These are phyloP conservation scores for Pherbina coryleti DNA, from an alignment of 2,888 invertebrate genomes.

Conservation along the genomic window DNA sequence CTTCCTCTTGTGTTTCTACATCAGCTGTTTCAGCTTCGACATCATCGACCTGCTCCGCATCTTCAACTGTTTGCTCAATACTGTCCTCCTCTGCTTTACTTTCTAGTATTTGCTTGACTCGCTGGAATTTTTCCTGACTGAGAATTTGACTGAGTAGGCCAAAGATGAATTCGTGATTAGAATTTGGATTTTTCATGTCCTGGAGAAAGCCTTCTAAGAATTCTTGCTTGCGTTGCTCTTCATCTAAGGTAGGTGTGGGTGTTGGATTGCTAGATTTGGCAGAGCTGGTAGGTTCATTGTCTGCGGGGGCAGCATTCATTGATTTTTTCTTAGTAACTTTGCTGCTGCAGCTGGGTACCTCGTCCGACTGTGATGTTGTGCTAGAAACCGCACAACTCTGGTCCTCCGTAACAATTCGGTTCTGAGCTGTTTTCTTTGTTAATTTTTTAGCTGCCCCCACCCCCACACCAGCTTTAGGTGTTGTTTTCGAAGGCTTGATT, in stretches of 20 bases:
- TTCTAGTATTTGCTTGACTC: constrained; percentile 54
- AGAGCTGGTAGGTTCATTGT: constrained; percentile 51
- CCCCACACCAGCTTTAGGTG: neutral
- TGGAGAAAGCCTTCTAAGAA: constrained; percentile 55
- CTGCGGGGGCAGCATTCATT: constrained; percentile 24
- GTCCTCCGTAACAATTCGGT: constrained; percentile 42
- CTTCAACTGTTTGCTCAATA: neutral
- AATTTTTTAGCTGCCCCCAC: neutral
- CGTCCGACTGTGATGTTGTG: constrained; percentile 42
- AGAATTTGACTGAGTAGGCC: constrained; percentile 56
- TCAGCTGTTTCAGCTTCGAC: constrained; percentile 2
- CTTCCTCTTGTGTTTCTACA: constrained; percentile 22
- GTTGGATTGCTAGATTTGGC: constrained; percentile 43
- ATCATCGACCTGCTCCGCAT: constrained; percentile 9
- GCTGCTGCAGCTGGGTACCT: neutral
- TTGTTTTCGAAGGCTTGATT: neutral
- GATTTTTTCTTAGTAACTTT: neutral
- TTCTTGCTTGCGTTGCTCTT: constrained; percentile 51
- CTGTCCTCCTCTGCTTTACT: constrained; percentile 37
- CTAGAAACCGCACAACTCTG: constrained; percentile 55
- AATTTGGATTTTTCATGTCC: constrained; percentile 55
- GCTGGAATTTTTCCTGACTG: constrained; percentile 54
- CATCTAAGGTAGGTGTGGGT: constrained; percentile 44
- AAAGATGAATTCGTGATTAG: constrained; percentile 53
- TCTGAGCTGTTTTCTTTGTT: neutral